A percentile compares a stretch with the other conserved stretches of the same genome.
Evolutionary conservation across 2,113 vertebrate genomes (phyloP).

Genomic region (Oncorhynchus mykiss): DNA sequence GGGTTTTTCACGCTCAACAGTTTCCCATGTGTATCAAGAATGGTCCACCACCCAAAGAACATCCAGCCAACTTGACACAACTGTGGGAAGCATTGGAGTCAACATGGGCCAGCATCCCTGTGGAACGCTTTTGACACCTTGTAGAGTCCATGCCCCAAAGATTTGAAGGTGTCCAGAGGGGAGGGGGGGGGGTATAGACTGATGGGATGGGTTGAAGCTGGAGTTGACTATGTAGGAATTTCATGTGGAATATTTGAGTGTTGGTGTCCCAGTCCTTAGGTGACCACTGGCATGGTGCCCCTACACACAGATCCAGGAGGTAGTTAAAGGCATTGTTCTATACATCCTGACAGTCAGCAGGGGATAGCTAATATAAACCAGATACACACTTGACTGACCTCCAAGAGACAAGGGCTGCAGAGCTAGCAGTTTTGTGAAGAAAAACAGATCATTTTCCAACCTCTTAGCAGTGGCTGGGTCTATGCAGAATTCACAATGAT

Average conservation of each 20-base stretch:
- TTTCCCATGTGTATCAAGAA: too few species aligned
- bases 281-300: conserved; percentile 34
- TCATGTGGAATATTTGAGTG: conserved; percentile 1
- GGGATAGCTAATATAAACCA: conserved; percentile 71
- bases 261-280: conserved; percentile 39
- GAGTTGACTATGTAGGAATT: background rate
- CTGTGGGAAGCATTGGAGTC: too few species aligned
- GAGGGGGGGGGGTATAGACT: background rate
- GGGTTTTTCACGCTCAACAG: too few species aligned
- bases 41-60: too few species aligned
- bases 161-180: too few species aligned
- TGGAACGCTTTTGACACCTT: too few species aligned
- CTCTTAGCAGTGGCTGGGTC: conserved; percentile 45
- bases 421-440: conserved; percentile 64
- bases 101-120: too few species aligned
- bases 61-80: too few species aligned
- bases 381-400: conserved; percentile 63
- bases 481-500: conserved; percentile 30
- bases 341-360: conserved; percentile 55
- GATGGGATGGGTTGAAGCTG: background rate
- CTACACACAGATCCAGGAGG: conserved; percentile 32
- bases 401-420: conserved; percentile 48
- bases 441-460: conserved; percentile 60
- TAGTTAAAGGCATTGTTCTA: conserved; percentile 49
- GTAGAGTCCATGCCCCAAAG: too few species aligned